Base-by-base conservation (phyloP, 2,113 vertebrate genomes). In the Malurus alboscapulatus region DNA sequence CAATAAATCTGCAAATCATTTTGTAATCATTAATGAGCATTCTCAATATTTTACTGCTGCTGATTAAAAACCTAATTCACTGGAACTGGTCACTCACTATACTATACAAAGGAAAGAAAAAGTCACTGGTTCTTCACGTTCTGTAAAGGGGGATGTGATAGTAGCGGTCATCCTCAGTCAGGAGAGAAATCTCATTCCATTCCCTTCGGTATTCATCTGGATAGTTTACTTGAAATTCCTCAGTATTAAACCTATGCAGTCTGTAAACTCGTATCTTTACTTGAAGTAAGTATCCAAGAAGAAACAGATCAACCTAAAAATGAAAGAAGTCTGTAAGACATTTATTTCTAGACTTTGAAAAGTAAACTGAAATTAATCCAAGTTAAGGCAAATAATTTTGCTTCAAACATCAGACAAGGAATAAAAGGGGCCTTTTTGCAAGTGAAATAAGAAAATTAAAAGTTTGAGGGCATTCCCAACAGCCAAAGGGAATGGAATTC, bases 181-280 rank as follows among this genome's bases (percentile, higher is more conserved):
- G 95, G 69, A 98, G 96, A 67, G 77, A 88, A 74, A 98, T 94
- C 85, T 98, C 98, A 13, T 96, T 97, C 98, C 98, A 98, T 59
- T 98, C 98, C 71, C 97, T 91, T 88, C 96, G 93, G 38, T 96
- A 96, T 75, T 97, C 95, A 34, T 97, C 96, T 6, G 97, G 97
- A 73, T 97, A 98, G 69, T 54, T 96, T 32, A 97, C 96, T 93
- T 97, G 80, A 93, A 98, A 98, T 94, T 98, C 97, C 86, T 96
- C 97, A 45, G 97, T 97, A 75, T 97, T 97, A 90, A 98, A 97
- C 86, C 95, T 98, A 85, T 95, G 97, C 55, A 98, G 95, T 79
- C 97, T 97, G 92, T 98, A 98, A 77, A 98, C 96, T 95, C 95
- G 97, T 88, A 98, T 98, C 92, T 96, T 98, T 44, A 98, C 93